Evolutionary conservation across 1,140 invertebrate genomes (phyloP).

Genomic region (Argopecten irradians): DNA sequence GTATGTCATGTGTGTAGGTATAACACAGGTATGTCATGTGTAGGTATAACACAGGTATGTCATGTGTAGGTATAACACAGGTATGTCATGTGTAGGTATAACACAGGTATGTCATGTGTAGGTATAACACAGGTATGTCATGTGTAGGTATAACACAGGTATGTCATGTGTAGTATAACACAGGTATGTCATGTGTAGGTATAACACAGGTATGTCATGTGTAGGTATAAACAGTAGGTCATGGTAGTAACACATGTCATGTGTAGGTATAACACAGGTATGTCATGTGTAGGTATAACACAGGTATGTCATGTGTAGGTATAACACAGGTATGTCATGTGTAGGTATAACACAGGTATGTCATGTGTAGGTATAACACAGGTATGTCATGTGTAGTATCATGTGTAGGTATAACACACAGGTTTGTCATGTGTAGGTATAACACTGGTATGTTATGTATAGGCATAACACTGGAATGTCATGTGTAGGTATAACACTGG

Average conservation of each 20-base stretch:
- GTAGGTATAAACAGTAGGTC: background rate
- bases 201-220: background rate
- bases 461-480: background rate
- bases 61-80: background rate
- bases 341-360: background rate
- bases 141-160: background rate
- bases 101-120: background rate
- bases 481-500: background rate
- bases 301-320: background rate
- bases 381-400: background rate
- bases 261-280: background rate
- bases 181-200: background rate
- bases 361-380: background rate
- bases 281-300: background rate
- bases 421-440: background rate
- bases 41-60: background rate
- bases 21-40: background rate
- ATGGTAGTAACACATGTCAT: too few relatives aligned
- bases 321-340: background rate
- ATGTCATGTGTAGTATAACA: background rate
- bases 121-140: background rate
- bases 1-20: background rate
- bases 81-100: background rate
- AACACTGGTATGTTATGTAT: too few relatives aligned
- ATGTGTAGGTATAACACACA: background rate